Percentiles rank a stretch among this genome's conserved stretches.
phyloP scores from a whole-genome alignment of 1,140 invertebrate genomes.

The Bursaphelenchus mucronatus region DNA sequence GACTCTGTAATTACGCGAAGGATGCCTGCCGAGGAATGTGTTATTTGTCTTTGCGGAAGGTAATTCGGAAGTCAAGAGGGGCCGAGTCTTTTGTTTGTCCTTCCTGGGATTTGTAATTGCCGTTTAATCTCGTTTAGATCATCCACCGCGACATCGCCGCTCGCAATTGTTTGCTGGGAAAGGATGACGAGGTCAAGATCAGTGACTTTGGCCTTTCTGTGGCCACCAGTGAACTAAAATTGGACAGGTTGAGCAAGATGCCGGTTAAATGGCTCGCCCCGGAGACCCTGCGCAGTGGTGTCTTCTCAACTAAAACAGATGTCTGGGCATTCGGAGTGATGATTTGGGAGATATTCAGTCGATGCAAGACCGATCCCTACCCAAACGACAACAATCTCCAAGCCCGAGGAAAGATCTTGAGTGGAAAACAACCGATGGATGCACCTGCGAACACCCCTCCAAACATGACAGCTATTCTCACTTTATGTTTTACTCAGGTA shows the following conservation, averaged over 20 bases:
- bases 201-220: conserved; percentile 93
- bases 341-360: conserved; percentile 89
- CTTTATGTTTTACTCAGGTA: no score
- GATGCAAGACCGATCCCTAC: conserved; percentile 24
- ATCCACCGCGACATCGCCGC: conserved; percentile 33
- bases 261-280: conserved; percentile 99
- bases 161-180: conserved; percentile 26
- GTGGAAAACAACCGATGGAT: conserved; percentile 2
- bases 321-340: conserved; percentile 99
- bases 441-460: conserved; percentile 63
- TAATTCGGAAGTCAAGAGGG: conserved; percentile 79
- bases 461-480: no score
- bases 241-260: conserved; percentile 71
- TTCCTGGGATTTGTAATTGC: conserved; percentile 83
- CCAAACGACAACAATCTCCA: conserved; percentile 11
- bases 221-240: conserved; percentile 70
- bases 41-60: conserved; percentile 85
- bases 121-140: background rate
- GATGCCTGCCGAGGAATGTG: conserved; percentile 93
- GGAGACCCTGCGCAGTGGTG: conserved; percentile 88
- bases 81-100: conserved; percentile 89
- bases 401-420: conserved; percentile 13
- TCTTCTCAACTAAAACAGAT: conserved; percentile 97
- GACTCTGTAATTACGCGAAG: conserved; percentile 69
- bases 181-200: conserved; percentile 74